Evolutionary conservation across 2,113 vertebrate genomes (phyloP).

Genomic region (Scopus umbretta): DNA sequence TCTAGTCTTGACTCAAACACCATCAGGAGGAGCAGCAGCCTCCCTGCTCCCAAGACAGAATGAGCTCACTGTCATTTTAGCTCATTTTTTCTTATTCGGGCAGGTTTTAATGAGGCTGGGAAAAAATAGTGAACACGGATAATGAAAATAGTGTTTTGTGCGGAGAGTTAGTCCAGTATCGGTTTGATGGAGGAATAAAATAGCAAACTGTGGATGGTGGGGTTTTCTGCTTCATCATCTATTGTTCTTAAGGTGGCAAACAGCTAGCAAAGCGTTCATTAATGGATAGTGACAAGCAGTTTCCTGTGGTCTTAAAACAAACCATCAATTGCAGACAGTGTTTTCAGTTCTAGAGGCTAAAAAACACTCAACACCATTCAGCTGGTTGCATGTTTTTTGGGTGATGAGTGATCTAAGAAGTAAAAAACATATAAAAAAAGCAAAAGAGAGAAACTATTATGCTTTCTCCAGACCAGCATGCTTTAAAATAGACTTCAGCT

Average conservation of each 20-base stretch:
- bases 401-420: neutral
- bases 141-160: neutral
- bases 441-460: neutral
- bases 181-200: neutral
- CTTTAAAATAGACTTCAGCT: neutral
- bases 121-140: neutral
- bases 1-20: neutral
- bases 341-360: slow-evolving; percentile 52
- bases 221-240: slow-evolving; percentile 54
- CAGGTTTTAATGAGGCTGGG: neutral
- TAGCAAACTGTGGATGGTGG: neutral
- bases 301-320: slow-evolving; percentile 64
- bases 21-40: neutral
- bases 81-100: neutral
- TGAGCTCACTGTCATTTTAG: neutral
- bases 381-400: neutral
- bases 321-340: slow-evolving; percentile 41
- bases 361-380: neutral
- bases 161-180: neutral
- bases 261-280: slow-evolving; percentile 54
- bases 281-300: slow-evolving; percentile 56
- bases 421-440: neutral
- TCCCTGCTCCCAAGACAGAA: neutral
- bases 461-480: neutral
- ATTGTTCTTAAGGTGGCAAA: slow-evolving; percentile 45